These are phyloP conservation scores for Pheosia gnoma DNA, from an alignment of 2,888 invertebrate species.

Conservation along the genomic window DNA sequence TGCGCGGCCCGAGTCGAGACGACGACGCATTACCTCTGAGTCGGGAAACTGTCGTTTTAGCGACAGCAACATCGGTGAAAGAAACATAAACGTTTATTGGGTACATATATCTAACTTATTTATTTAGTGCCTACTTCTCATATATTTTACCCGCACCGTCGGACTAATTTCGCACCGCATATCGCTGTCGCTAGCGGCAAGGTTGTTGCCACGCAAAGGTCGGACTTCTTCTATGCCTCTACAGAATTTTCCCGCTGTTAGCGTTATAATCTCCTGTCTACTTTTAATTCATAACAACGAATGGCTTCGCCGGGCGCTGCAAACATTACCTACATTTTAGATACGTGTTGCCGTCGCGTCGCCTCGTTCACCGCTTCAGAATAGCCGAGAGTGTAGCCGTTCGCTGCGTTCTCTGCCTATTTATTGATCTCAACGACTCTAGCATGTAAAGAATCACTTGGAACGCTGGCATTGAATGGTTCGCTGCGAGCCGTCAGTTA, in stretches of 20 bases:
- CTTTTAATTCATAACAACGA: slow-evolving; percentile 59
- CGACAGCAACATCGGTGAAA: background rate
- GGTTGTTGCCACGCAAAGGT: background rate
- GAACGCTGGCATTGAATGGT: slow-evolving; percentile 36
- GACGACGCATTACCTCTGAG: slow-evolving; percentile 20
- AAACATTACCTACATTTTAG: slow-evolving; percentile 39
- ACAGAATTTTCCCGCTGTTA: slow-evolving; percentile 54
- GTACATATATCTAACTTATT: too few relatives aligned
- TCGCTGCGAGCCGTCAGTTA: slow-evolving; percentile 11
- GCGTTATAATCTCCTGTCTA: slow-evolving; percentile 57
- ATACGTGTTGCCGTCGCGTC: slow-evolving; percentile 46
- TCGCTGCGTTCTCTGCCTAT: slow-evolving; percentile 66
- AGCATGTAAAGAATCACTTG: slow-evolving; percentile 55
- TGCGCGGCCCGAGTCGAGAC: slow-evolving; percentile 40
- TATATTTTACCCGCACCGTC: too few relatives aligned
- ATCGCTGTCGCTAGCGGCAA: background rate
- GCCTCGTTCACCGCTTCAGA: slow-evolving; percentile 50
- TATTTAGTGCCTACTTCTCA: too few relatives aligned
- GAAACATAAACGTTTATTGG: too few relatives aligned
- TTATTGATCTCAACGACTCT: slow-evolving; percentile 68
- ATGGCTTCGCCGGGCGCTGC: slow-evolving; percentile 46
- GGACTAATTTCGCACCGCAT: too few relatives aligned
- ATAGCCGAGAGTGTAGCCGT: slow-evolving; percentile 70
- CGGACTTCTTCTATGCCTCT: slow-evolving; percentile 30
- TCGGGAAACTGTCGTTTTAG: background rate